Evolutionary conservation across 1,140 invertebrate genomes (phyloP), one percentile per base, ranked within the genome.

Genomic region (Zophobas atratus): DNA sequence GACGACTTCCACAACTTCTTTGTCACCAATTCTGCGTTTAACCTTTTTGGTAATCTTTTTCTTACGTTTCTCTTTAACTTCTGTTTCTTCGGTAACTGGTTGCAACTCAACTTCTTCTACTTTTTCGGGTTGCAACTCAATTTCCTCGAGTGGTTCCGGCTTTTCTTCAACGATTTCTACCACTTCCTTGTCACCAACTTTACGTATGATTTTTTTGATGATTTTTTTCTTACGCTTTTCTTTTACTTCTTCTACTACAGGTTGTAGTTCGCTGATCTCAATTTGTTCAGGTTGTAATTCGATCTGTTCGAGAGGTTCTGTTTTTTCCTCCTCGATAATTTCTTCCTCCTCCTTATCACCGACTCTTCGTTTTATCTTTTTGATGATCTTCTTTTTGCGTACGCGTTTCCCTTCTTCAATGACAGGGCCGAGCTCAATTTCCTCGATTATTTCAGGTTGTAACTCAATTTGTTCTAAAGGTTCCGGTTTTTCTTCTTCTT

Each of bases 31-130:
- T 35, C 75, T 63, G 32, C 79, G 80, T 73, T 76, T 81, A 32
- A 82, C 81, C 76, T 81, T 81, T 51, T 73, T 51, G 36, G 1
- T 34, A 41, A 56, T 39, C 33, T 77, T 51, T 53, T 77, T 72
- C 73, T 72, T 35, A 88, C 81, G 5, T 83, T 84, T 1, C 41
- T 39, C 86, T 60, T 82, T 70, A 57, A 80, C 78, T 48, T 84
- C 72, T 6, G 79, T 77, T 43, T 76, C 70, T 74, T 78, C 57
- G 6, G 51, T 75, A 57, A 85, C 81, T 49, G 81, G 67, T 48
- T 71, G 1, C 3, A 60, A 39, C 38, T 60, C 56, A 0, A 6
- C 8, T 60, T 36, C 36, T 60, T 60, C 56, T 70, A 43, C 1
- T 1, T 38, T 60, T 60, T 60, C 56, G 2, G 35, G 56, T 38